phyloP scores from a whole-genome alignment of 2,113 vertebrate genomes.

The Rattus rattus region DNA sequence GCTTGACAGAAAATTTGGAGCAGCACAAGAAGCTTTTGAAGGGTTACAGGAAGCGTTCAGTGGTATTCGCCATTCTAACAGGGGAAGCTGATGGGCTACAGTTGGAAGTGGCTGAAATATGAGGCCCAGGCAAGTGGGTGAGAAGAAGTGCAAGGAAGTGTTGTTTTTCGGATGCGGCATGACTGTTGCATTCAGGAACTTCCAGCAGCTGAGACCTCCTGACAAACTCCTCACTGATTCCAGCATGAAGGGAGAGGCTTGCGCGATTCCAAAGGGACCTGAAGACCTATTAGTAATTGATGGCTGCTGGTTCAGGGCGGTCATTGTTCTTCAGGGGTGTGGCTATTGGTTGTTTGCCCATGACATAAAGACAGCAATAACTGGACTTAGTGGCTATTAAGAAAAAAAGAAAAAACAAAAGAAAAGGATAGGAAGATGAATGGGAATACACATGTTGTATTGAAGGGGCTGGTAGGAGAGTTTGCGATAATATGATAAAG shows the following conservation, averaged over 20 bases:
- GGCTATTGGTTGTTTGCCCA: background rate
- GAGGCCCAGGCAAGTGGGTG: background rate
- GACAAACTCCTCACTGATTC: background rate
- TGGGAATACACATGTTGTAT: background rate
- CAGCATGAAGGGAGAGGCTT: background rate
- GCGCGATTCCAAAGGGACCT: background rate
- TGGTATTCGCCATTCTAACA: background rate
- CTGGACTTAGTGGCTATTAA: background rate
- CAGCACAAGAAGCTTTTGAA: background rate
- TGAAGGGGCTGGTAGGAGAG: background rate
- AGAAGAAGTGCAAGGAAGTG: background rate
- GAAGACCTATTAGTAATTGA: background rate
- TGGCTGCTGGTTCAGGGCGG: background rate
- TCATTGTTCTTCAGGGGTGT: background rate
- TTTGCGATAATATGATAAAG: background rate
- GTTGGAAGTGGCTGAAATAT: background rate
- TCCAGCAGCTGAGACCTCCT: background rate
- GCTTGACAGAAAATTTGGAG: background rate
- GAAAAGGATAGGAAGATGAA: background rate
- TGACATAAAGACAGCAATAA: background rate
- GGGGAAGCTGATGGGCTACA: background rate
- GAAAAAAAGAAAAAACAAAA: background rate
- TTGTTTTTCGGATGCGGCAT: background rate
- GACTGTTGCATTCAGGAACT: background rate
- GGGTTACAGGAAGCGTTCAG: background rate